These are phyloP conservation scores for Candidula unifasciata DNA, from an alignment of 2,888 invertebrate species.

Conservation along the genomic window DNA sequence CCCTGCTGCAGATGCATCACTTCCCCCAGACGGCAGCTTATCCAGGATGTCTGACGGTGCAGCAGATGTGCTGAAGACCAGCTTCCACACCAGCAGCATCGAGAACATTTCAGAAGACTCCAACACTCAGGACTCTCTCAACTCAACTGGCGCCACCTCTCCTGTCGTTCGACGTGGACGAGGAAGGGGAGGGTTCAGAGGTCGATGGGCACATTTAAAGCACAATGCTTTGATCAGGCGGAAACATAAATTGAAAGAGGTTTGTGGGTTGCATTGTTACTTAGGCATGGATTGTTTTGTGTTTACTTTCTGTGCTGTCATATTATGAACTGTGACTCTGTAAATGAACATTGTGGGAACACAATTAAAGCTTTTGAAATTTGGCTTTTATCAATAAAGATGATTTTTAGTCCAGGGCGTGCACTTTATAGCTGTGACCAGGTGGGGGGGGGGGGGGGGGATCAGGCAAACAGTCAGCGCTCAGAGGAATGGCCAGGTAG, in stretches of 20 bases:
- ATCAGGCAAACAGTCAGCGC: no score
- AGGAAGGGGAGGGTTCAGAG: slow-evolving; percentile 58
- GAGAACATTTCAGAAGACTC: slow-evolving; percentile 75
- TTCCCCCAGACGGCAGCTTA: slow-evolving; percentile 42
- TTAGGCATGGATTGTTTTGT: no score
- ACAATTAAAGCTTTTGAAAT: no score
- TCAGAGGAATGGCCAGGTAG: no score
- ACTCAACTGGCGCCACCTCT: slow-evolving; percentile 58
- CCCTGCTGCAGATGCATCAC: slow-evolving; percentile 45
- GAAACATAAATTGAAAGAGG: slow-evolving; percentile 61
- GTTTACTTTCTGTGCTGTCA: no score
- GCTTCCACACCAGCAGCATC: slow-evolving; percentile 63
- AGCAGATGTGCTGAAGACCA: neutral
- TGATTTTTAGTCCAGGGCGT: no score
- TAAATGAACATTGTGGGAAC: no score
- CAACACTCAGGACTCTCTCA: slow-evolving; percentile 69
- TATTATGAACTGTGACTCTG: no score
- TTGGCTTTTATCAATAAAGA: no score
- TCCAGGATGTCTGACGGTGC: slow-evolving; percentile 43
- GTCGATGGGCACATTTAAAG: slow-evolving; percentile 57
- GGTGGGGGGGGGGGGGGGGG: no score
- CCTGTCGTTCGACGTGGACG: slow-evolving; percentile 45
- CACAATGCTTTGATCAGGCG: slow-evolving; percentile 54
- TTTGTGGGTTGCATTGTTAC: slow-evolving; percentile 38
- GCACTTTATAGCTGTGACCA: no score